Evolutionary conservation across 2,888 invertebrate genomes (phyloP).

Genomic region (Dasypogon diadema): DNA sequence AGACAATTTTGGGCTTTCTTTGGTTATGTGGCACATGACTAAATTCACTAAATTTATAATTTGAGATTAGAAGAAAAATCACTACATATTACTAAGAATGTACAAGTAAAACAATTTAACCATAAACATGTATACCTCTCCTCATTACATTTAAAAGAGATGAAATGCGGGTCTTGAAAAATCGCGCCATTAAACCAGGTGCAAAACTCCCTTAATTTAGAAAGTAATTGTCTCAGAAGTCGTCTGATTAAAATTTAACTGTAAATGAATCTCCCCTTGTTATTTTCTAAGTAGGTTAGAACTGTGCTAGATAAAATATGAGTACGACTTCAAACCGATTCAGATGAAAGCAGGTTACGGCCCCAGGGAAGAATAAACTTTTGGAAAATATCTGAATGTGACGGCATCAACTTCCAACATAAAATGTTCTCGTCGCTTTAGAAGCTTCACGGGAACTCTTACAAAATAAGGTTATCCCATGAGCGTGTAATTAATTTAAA

Average conservation of each 20-base stretch:
- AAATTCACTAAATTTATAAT: no score
- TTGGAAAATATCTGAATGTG: conserved; percentile 31
- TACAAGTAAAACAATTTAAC: no score
- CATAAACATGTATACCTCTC: no score
- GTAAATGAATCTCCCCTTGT: neutral
- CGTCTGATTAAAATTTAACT: conserved; percentile 27
- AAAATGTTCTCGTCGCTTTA: conserved; percentile 16
- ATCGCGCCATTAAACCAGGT: neutral
- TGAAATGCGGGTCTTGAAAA: no score
- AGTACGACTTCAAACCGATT: conserved; percentile 27
- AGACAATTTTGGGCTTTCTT: no score
- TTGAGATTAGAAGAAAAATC: no score
- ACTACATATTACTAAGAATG: no score
- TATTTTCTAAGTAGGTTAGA: neutral
- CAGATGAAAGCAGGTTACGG: conserved; percentile 30
- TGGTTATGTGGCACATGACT: no score
- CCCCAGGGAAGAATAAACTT: conserved; percentile 34
- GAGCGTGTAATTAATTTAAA: conserved; percentile 44
- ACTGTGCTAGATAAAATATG: conserved; percentile 25
- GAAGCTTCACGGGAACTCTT: conserved; percentile 20
- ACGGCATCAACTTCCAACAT: conserved; percentile 12
- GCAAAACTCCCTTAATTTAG: neutral
- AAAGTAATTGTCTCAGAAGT: conserved; percentile 22
- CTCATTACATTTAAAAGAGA: no score
- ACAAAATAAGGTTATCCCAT: conserved; percentile 45